A percentile compares a stretch with the other conserved stretches of the same genome.
phyloP scores from a whole-genome alignment of 2,113 vertebrate genomes.

The Phaethon lepturus region DNA sequence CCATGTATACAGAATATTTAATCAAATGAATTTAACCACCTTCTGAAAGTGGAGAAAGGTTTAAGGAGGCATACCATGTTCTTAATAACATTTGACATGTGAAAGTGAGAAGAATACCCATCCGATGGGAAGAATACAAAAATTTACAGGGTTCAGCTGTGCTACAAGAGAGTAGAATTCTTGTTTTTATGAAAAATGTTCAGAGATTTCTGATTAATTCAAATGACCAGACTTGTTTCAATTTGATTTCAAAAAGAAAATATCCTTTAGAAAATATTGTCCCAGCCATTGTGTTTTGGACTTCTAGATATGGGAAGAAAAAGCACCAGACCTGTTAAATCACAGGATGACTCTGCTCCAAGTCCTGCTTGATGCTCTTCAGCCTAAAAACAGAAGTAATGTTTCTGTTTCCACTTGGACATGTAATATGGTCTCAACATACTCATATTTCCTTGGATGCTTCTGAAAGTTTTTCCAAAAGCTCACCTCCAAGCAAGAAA shows the following conservation, averaged over 20 bases:
- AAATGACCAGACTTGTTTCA: not conserved
- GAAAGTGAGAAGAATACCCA: not conserved
- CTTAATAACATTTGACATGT: not conserved
- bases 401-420: not conserved
- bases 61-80: not conserved
- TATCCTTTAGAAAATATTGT: not conserved
- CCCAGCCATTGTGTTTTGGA: not conserved
- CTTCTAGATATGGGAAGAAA: not conserved
- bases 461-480: not conserved
- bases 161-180: not conserved
- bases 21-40: rapidly evolving
- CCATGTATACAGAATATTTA: not conserved
- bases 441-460: not conserved
- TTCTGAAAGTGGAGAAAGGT: not conserved
- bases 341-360: not conserved
- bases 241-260: not conserved
- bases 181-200: not conserved
- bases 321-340: not conserved
- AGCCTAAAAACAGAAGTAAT: not conserved
- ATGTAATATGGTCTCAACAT: not conserved
- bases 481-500: not conserved
- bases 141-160: not conserved
- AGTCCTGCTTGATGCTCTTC: not conserved
- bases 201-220: not conserved
- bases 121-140: not conserved